A percentile compares a stretch with the other conserved stretches of the same genome.
Evolutionary conservation across 2,888 invertebrate species (phyloP).

Genomic region (Phyto melanocephala): DNA sequence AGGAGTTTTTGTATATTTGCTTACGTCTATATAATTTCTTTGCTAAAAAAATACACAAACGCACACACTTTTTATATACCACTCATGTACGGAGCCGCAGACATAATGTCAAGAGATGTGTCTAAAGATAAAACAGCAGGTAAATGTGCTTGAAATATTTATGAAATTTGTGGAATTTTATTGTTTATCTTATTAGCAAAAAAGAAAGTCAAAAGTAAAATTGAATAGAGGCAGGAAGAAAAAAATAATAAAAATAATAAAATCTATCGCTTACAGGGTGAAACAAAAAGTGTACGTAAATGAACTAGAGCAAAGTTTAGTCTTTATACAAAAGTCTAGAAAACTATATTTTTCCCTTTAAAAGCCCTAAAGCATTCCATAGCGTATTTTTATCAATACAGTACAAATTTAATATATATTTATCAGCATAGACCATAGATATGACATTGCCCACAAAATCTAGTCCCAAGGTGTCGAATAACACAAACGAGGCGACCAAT

Average conservation of each 20-base stretch:
- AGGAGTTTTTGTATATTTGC: neutral
- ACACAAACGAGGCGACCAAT: no score
- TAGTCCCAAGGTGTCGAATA: no score
- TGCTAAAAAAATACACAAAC: neutral
- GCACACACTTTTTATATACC: neutral
- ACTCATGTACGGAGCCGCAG: neutral
- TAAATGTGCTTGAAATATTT: conserved; percentile 55
- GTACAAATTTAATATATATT: no score
- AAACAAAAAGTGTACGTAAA: neutral
- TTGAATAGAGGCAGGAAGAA: no score
- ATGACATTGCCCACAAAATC: no score
- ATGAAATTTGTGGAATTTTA: conserved; percentile 48
- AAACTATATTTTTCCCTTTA: no score
- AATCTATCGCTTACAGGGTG: neutral
- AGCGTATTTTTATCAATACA: no score
- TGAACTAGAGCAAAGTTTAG: neutral
- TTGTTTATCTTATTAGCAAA: conserved; percentile 41
- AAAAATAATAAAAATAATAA: neutral
- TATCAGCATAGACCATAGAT: no score
- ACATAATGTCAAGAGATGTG: conserved; percentile 13
- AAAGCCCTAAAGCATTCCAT: no score
- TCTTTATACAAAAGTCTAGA: no score
- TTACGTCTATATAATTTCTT: neutral
- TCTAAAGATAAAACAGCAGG: conserved; percentile 12
- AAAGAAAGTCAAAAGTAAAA: neutral